Conservation (phyloP, 2,888 invertebrate genomes). For the Diaphora mendica region DNA sequence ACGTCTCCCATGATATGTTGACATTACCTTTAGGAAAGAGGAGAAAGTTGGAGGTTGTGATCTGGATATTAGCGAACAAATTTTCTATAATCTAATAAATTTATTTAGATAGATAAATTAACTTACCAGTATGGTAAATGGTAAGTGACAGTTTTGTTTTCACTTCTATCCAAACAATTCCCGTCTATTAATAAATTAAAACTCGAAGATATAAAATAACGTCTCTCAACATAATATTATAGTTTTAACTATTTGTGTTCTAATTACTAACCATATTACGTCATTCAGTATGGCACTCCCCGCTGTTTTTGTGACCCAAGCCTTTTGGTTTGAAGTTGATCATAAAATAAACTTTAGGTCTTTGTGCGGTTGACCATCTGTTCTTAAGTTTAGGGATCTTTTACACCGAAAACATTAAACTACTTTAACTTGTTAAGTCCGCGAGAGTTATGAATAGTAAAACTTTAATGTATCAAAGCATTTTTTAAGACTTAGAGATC, state of each 20-base stretch:
- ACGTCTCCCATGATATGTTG: slow-evolving; percentile 29
- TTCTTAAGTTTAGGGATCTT: slow-evolving; percentile 33
- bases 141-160: not conserved
- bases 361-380: slow-evolving; percentile 39
- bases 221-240: not conserved
- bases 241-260: not conserved
- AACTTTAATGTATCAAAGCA: slow-evolving; percentile 21
- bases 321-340: slow-evolving; percentile 23
- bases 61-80: slow-evolving; percentile 18
- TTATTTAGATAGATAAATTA: not conserved
- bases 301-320: slow-evolving; percentile 24
- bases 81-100: not conserved
- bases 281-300: not conserved
- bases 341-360: slow-evolving; percentile 34
- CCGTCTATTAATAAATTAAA: not conserved
- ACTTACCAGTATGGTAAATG: not conserved
- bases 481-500: not conserved
- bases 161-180: not conserved
- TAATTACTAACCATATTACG: slow-evolving; percentile 9
- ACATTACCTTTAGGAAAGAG: slow-evolving; percentile 28
- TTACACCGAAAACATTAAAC: slow-evolving; percentile 35
- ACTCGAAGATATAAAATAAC: not conserved
- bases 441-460: slow-evolving; percentile 33
- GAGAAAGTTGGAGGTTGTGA: slow-evolving; percentile 42
- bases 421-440: slow-evolving; percentile 31